Conservation (phyloP, 2,888 invertebrate genomes). For the Agrochola litura region DNA sequence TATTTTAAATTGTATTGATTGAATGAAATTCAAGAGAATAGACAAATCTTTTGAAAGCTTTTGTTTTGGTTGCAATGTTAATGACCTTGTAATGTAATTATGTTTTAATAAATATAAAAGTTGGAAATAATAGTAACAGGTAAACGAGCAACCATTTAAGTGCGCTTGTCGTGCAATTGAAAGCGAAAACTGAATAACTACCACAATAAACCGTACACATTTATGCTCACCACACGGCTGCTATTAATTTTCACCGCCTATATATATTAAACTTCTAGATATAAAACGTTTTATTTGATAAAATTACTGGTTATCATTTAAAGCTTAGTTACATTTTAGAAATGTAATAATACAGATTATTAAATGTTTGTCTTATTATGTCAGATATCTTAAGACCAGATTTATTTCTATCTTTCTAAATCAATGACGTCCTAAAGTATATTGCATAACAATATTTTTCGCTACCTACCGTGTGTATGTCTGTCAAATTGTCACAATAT, state of each 20-base stretch:
- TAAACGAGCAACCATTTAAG: neutral
- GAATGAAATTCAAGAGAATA: neutral
- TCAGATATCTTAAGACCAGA: neutral
- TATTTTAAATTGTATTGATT: neutral
- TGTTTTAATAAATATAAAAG: constrained; percentile 2
- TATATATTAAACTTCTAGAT: neutral
- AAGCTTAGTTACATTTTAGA: neutral
- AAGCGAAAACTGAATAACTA: constrained; percentile 45
- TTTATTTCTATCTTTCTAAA: neutral
- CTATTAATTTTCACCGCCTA: constrained; percentile 4
- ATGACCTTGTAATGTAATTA: neutral
- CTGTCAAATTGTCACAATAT: neutral
- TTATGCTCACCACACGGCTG: neutral
- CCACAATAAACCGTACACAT: constrained; percentile 7
- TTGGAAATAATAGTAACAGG: neutral
- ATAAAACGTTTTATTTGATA: neutral
- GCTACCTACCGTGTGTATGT: neutral
- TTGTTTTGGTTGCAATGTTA: neutral
- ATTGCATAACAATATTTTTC: constrained; percentile 9
- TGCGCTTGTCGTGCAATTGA: constrained; percentile 31
- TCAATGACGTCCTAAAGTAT: neutral
- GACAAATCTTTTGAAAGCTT: neutral
- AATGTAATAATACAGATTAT: neutral
- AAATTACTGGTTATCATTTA: neutral
- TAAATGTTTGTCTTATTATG: neutral